These are phyloP conservation scores for Cosmia trapezina DNA, from an alignment of 2,888 invertebrate species.

Conservation along the genomic window DNA sequence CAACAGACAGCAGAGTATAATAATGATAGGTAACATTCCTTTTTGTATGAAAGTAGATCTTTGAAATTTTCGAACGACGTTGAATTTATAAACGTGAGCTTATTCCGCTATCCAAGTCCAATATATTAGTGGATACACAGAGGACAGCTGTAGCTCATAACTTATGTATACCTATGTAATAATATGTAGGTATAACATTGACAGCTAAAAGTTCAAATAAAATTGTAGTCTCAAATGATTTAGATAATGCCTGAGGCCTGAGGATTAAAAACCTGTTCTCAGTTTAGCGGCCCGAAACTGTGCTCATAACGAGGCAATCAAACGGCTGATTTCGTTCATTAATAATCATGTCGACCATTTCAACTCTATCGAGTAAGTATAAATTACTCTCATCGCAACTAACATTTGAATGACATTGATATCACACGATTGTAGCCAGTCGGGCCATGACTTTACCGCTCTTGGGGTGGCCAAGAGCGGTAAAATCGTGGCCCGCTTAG, in stretches of 20 bases:
- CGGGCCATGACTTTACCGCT: not conserved
- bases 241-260: not conserved
- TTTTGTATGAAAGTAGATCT: not conserved
- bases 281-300: conserved; percentile 13
- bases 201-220: not conserved
- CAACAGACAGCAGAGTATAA: conserved; percentile 68
- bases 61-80: not conserved
- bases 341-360: conserved; percentile 17
- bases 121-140: not conserved
- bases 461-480: not conserved
- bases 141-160: not conserved
- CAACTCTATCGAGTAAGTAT: conserved; percentile 29
- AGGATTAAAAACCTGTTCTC: conserved; percentile 17
- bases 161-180: no score
- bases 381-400: not conserved
- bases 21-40: conserved; percentile 70
- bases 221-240: conserved; percentile 1
- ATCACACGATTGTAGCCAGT: not conserved
- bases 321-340: conserved; percentile 13
- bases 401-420: not conserved
- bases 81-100: not conserved
- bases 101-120: not conserved
- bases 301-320: conserved; percentile 14
- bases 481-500: not conserved
- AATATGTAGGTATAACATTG: not conserved